Base-by-base conservation (phyloP, 2,888 invertebrate species). In the Digitonthophagus gazella region DNA sequence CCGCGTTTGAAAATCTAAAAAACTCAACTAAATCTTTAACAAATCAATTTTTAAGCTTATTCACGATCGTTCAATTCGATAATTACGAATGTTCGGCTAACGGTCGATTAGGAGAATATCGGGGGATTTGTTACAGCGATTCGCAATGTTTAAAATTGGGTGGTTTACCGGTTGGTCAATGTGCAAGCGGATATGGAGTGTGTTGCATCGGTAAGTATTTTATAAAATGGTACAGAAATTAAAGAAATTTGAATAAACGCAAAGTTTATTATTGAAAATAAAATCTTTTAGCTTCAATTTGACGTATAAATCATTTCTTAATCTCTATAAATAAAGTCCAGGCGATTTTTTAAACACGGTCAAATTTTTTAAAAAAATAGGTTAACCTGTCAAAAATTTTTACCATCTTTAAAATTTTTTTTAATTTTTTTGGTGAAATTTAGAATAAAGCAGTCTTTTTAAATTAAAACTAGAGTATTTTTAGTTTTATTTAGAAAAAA, bases 161-260 rank as follows among this genome's bases (percentile, higher is more conserved):
- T 64, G 92, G 92, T 1, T 83, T 84, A 3, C 80, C 85, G 0
- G 86, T 89, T 80, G 91, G 90, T n/a, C 79, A 84, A 0, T 93
- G 93, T 80, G 92, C 91, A 14, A 88, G 88, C 78, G 91, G 91
- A 2, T 89, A 89, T 76, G 92, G 91, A 8, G 88, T 88, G 20
- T 93, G 93, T 77, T 93, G 93, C 77, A 86, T 91, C 71, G 89
- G 92, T 92, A 85, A 89, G 91, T 88, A 75, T 6, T 64, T 57
- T 44, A 44, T 3, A n/a, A n/a, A n/a, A n/a, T n/a, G n/a, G n/a
- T n/a, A 3, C 28, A 3, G 11, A 44, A 44, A 3, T 44, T 44
- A 44, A 44, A 44, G 6, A 44, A 22, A 22, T 22, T 22, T 22
- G n/a, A n/a, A n/a, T n/a, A n/a, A n/a, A n/a, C n/a, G n/a, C n/a